Evolutionary conservation across 2,113 vertebrate genomes (phyloP), one percentile per base, ranked within the genome.

Genomic region (Taurulus bubalis): DNA sequence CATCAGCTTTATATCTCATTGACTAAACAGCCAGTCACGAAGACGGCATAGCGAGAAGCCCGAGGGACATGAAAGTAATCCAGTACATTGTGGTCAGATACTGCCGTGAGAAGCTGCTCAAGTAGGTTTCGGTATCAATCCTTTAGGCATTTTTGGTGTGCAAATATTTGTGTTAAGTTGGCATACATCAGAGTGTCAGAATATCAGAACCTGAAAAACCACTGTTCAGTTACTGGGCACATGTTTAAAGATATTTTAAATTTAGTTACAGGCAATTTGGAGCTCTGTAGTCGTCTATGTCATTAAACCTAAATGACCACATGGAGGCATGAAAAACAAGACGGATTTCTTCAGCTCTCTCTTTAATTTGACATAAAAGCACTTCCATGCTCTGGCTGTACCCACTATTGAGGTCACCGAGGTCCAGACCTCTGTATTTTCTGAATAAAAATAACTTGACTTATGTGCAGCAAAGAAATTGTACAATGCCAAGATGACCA

Each of bases 321-420:
- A 69, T 53, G 6, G 0, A 49, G 62, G 32, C 24, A 68, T 20
- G 15, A 53, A 45, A 42, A 60, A 34, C 30, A 58, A 8, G 11
- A 30, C 24, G 20, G 22, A 4, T 20, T 14, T 49, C 24, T 24
- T 49, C 30, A 47, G 40, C 20, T 49, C 47, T 32, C 15, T 65
- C 14, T 49, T 42, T 59, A 30, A 16, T 28, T 77, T 66, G 26
- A 24, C 11, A 62, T 24, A n/a, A 47, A 80, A 72, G 26, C 22
- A 55, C 30, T 51, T 40, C 15, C 24, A 26, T 15, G 4, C n/a
- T 24, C 4, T 12, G 53, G 53, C 53, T 24, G 10, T 56, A 7
- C 5, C 55, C 55, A 15, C 55, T n/a, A 58, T 7, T 58, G 55
- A 26, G 55, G 55, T 58, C 55, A 28, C 3, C 24, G 24, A 28